These are phyloP conservation scores for Halcyon leucocephala DNA, from an alignment of 2,797 vertebrate species.

Conservation along the genomic window DNA sequence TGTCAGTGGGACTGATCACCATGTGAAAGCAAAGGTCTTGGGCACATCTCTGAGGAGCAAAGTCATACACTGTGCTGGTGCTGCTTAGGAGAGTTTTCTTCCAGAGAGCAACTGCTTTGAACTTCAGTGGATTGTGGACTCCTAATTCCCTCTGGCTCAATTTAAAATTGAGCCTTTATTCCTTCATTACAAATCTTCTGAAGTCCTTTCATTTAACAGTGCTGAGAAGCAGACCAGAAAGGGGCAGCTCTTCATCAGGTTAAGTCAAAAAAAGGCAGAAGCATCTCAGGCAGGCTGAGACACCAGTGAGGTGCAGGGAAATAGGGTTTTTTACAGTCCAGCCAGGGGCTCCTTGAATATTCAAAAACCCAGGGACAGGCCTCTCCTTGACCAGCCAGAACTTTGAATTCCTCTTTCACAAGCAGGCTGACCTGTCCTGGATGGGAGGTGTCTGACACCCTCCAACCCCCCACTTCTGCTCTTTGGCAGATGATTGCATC, in stretches of 20 bases:
- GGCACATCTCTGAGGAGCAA: background rate
- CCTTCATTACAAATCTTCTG: background rate
- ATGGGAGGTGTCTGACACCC: background rate
- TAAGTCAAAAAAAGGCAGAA: background rate
- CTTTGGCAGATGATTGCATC: background rate
- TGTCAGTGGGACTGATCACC: background rate
- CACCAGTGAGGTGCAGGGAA: background rate
- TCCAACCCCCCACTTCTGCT: background rate
- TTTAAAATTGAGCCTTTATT: background rate
- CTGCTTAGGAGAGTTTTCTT: background rate
- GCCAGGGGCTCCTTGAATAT: background rate
- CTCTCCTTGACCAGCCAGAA: accelerated
- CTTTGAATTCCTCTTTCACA: background rate
- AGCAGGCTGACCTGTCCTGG: background rate
- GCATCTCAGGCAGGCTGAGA: background rate
- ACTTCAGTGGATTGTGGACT: background rate
- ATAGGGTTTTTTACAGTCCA: accelerated
- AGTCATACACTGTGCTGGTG: background rate
- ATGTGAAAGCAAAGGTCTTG: background rate
- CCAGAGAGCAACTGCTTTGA: background rate
- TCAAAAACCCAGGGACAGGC: background rate
- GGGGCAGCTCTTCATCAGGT: background rate
- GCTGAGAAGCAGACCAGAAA: background rate
- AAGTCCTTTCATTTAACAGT: background rate
- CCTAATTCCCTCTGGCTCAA: background rate